A percentile compares a stretch with the other conserved stretches of the same genome.
These are phyloP conservation scores for Phragmatobia fuliginosa DNA, from an alignment of 2,888 invertebrate species.

Conservation along the genomic window DNA sequence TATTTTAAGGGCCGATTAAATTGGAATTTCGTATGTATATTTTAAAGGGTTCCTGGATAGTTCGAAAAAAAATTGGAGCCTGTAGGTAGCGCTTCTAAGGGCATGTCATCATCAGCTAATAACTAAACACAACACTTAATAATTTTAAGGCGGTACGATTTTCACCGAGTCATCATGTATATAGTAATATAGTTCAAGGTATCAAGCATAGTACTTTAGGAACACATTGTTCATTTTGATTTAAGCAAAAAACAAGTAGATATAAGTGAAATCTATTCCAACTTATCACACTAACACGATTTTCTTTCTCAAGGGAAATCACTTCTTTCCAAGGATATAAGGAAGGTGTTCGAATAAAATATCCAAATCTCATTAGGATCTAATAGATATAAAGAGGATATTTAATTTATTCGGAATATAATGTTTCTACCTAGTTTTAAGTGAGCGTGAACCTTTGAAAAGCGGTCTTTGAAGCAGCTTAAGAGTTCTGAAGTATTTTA, in stretches of 20 bases:
- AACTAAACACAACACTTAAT: no score
- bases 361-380: slow-evolving; percentile 25
- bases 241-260: slow-evolving; percentile 6
- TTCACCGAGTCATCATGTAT: no score
- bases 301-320: slow-evolving; percentile 39
- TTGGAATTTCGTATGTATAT: no score
- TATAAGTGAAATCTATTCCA: slow-evolving; percentile 20
- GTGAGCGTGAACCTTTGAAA: slow-evolving; percentile 30
- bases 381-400: slow-evolving; percentile 27
- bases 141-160: no score
- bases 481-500: slow-evolving; percentile 38
- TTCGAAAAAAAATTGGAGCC: no score
- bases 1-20: no score
- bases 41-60: no score
- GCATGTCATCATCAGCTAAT: no score
- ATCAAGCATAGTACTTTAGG: neutral
- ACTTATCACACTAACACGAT: slow-evolving; percentile 19
- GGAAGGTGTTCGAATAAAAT: slow-evolving; percentile 13
- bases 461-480: slow-evolving; percentile 21
- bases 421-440: slow-evolving; percentile 30
- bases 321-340: slow-evolving; percentile 29
- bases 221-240: slow-evolving; percentile 15
- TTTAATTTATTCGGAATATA: slow-evolving; percentile 41
- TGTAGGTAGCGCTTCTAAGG: no score
- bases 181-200: no score